A percentile compares a stretch with the other conserved stretches of the same genome.
phyloP scores from a whole-genome alignment of 1,140 invertebrate species.

The Stenopsyche tienmushanensis region DNA sequence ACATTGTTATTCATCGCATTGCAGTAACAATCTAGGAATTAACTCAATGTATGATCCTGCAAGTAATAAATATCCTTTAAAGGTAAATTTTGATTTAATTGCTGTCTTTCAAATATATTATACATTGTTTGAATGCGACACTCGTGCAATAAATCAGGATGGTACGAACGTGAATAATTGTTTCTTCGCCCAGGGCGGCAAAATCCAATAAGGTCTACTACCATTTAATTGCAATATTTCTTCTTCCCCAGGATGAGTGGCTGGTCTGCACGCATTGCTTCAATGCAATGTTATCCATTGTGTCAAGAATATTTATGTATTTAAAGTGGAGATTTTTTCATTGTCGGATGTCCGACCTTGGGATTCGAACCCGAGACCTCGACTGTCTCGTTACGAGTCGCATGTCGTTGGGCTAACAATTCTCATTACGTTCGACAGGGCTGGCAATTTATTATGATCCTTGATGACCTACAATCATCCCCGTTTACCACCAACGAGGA shows the following conservation, averaged over 20 bases:
- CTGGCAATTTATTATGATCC: too few relatives aligned
- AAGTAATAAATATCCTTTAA: too few relatives aligned
- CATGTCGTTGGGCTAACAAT: constrained; percentile 31
- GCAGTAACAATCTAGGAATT: too few relatives aligned
- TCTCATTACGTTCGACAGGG: constrained; percentile 16
- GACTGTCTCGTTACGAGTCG: constrained; percentile 19
- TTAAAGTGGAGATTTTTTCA: constrained; percentile 18
- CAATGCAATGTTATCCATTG: background rate
- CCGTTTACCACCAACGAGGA: background rate
- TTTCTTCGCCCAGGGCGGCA: background rate
- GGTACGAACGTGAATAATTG: too few relatives aligned
- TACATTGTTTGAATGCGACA: too few relatives aligned
- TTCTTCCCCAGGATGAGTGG: too few relatives aligned
- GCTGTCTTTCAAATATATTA: background rate
- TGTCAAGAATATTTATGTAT: too few relatives aligned
- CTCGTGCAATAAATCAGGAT: too few relatives aligned
- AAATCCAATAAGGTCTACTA: background rate
- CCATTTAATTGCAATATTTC: background rate
- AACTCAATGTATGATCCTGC: too few relatives aligned
- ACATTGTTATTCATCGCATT: too few relatives aligned
- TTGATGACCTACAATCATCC: too few relatives aligned
- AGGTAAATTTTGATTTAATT: background rate
- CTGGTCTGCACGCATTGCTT: background rate
- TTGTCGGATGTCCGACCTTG: constrained; percentile 19
- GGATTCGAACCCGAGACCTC: constrained; percentile 32